Evolutionary conservation across 2,797 vertebrate genomes (phyloP).

Genomic region (Parambassis ranga): DNA sequence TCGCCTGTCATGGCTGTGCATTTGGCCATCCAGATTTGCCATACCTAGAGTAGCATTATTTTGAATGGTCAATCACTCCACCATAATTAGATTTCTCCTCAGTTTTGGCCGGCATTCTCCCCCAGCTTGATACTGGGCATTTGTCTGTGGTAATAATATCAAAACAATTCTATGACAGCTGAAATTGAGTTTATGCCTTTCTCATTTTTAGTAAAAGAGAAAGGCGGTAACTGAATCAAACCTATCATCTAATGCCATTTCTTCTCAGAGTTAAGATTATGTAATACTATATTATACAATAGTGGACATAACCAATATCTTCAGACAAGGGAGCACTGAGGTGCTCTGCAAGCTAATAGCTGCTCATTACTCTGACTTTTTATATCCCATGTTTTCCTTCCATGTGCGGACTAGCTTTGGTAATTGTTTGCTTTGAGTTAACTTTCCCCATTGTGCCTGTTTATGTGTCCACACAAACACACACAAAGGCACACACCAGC

Average conservation of each 20-base stretch:
- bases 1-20: constrained; percentile 58
- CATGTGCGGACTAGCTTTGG: constrained; percentile 48
- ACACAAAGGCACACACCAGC: not conserved
- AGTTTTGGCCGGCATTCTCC: constrained; percentile 62
- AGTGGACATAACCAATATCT: constrained; percentile 54
- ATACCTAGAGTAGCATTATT: constrained; percentile 69
- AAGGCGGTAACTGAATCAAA: constrained; percentile 61
- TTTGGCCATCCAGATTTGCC: constrained; percentile 62
- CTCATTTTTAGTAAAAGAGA: constrained; percentile 75
- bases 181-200: constrained; percentile 70
- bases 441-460: too few relatives aligned
- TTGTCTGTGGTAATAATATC: constrained; percentile 73
- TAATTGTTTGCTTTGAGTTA: constrained; percentile 61
- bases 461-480: constrained; percentile 13
- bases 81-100: constrained; percentile 60
- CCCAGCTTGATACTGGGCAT: constrained; percentile 59
- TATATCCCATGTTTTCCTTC: constrained; percentile 5
- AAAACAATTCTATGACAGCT: constrained; percentile 70
- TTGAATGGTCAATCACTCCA: constrained; percentile 71
- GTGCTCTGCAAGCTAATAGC: constrained; percentile 42
- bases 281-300: constrained; percentile 55
- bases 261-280: constrained; percentile 56
- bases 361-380: constrained; percentile 58
- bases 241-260: constrained; percentile 59
- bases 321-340: constrained; percentile 33